Evolutionary conservation across 2,888 invertebrate genomes (phyloP), one percentile per base, ranked within the genome.

Genomic region (Hydriomena furcata): DNA sequence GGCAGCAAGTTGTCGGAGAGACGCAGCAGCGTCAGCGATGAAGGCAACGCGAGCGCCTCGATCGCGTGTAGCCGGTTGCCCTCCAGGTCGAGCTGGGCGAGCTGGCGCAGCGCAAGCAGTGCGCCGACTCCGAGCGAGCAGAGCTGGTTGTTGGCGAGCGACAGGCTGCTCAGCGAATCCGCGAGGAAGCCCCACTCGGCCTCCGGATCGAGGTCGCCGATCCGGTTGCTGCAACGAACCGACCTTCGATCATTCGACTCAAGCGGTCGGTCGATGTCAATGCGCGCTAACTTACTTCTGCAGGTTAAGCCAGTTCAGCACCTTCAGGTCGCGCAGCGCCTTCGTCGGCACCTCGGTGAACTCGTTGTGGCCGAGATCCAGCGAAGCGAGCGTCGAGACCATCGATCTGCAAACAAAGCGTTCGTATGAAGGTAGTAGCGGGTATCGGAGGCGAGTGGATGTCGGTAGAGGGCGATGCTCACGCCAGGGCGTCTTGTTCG

Each of bases 291-390:
- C 91, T 87, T 91, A 95, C 95, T 94, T 94, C 81, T 95, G 94
- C 66, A 95, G 87, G 77, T 95, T 95, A 60, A 95, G 91, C 95
- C 95, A 95, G 74, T 94, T 94, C 51, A 95, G 83, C 64, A 92
- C 93, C 72, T 91, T 92, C 36, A 95, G 82, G 36, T 92, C 91
- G 53, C 92, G 91, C 44, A 95, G 88, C 25, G 94, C 93, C 65
- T 91, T 90, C 59, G 93, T 91, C 13, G 95, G 95, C 57, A 95
- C 79, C 65, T 93, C 92, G 65, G 94, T 93, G 66, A 95, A 91
- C 70, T 93, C 92, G 79, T 95, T 95, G 84, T 93, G 94, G 65
- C 94, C 94, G 58, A 95, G 84, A 82, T 96, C 96, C 74, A 96
- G 73, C 1, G 96, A 95, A 61, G 94, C 94, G 55, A 97, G 90